Conservation (phyloP, 2,888 invertebrate species). For the Athalia cordata region DNA sequence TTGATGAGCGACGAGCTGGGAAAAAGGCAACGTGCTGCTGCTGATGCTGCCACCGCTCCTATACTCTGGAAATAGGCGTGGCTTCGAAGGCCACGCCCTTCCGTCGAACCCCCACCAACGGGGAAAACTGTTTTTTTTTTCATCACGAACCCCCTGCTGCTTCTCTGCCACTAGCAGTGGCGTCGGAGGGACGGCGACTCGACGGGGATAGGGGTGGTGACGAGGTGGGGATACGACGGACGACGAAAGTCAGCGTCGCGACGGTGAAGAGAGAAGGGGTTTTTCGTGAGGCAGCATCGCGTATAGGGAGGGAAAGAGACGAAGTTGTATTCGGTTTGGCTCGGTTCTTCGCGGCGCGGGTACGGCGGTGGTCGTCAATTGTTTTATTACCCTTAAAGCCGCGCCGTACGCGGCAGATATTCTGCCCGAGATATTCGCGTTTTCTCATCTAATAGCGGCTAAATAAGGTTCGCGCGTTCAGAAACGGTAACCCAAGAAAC, state of each 20-base stretch:
- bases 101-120: not conserved
- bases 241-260: not conserved
- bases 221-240: conserved; percentile 46
- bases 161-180: conserved; percentile 14
- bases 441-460: conserved; percentile 62
- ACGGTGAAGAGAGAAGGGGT: conserved; percentile 38
- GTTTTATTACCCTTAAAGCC: conserved; percentile 61
- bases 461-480: conserved; percentile 57
- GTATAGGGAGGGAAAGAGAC: conserved; percentile 53
- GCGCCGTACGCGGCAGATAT: conserved; percentile 55
- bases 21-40: conserved; percentile 63
- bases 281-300: conserved; percentile 39
- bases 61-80: conserved; percentile 23
- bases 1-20: conserved; percentile 69
- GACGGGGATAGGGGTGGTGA: conserved; percentile 41
- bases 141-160: conserved; percentile 22
- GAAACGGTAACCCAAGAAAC: conserved; percentile 42
- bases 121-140: conserved; percentile 6
- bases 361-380: conserved; percentile 57
- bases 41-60: conserved; percentile 48
- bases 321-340: not conserved
- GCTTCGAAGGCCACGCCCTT: conserved; percentile 22
- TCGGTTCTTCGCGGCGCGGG: not conserved
- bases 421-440: conserved; percentile 63
- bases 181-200: conserved; percentile 37